Percentiles rank a stretch among this genome's conserved stretches.
phyloP scores from a whole-genome alignment of 2,797 vertebrate species.

The Potorous gilbertii region DNA sequence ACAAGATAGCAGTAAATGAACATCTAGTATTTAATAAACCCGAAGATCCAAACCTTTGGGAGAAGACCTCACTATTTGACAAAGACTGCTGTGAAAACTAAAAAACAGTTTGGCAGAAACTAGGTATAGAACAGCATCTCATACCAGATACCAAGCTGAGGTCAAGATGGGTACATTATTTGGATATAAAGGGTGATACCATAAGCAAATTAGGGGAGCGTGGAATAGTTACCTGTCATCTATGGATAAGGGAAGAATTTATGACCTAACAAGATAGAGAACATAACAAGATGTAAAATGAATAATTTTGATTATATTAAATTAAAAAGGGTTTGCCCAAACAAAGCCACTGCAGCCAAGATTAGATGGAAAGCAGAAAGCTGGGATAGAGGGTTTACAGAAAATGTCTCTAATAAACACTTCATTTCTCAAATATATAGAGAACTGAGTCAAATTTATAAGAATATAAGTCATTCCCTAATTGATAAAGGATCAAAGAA shows the following conservation, averaged over 20 bases:
- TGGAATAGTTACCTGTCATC: not conserved
- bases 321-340: not conserved
- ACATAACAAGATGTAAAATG: not conserved
- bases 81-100: not conserved
- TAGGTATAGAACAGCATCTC: not conserved
- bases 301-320: not conserved
- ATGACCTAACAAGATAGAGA: not conserved
- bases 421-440: not conserved
- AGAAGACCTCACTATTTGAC: not conserved
- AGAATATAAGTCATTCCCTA: not conserved
- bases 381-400: not conserved
- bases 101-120: not conserved
- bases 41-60: not conserved
- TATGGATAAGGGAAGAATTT: not conserved
- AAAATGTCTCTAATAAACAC: not conserved
- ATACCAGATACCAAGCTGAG: not conserved
- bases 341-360: not conserved
- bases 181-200: not conserved
- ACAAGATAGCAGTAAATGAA: not conserved
- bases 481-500: not conserved
- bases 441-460: not conserved
- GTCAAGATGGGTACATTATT: not conserved
- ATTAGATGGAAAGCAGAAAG: not conserved
- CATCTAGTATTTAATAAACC: not conserved
- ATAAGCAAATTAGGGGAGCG: not conserved